phyloP scores from a whole-genome alignment of 2,797 vertebrate genomes.

The Balearica regulorum region DNA sequence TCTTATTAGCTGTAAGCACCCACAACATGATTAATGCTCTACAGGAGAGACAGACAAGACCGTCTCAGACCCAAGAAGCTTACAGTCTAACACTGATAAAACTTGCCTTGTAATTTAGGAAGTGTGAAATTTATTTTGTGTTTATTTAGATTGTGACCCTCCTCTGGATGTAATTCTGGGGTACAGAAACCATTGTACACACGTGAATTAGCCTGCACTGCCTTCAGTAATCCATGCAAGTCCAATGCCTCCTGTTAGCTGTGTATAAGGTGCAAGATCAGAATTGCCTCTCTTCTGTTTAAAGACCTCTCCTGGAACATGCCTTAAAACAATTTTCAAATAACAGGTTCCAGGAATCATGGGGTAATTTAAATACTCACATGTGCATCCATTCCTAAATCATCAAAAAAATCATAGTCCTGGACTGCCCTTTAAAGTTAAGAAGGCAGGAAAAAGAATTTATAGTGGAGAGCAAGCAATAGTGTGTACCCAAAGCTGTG shows the following conservation, averaged over 20 bases:
- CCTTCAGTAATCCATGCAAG: not conserved
- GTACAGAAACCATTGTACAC: not conserved
- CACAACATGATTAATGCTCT: constrained; percentile 47
- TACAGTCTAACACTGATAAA: constrained; percentile 1
- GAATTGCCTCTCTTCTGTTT: not conserved
- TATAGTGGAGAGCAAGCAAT: not conserved
- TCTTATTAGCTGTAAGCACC: constrained; percentile 20
- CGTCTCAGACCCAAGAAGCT: not conserved
- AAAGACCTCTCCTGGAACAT: not conserved
- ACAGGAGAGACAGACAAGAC: not conserved
- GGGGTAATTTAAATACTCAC: not conserved
- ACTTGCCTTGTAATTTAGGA: constrained; percentile 6
- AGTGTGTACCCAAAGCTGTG: not conserved
- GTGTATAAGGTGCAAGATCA: not conserved
- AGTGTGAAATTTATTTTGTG: constrained; percentile 30
- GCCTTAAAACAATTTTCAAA: not conserved
- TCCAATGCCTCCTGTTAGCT: not conserved
- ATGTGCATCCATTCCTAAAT: not conserved
- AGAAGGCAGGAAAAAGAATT: not conserved
- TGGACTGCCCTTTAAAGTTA: not conserved
- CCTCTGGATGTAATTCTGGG: not conserved
- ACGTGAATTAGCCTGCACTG: not conserved
- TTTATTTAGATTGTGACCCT: not conserved
- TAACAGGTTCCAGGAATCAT: not conserved
- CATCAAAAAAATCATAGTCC: not conserved